Evolutionary conservation across 1,140 invertebrate species (phyloP).

Genomic region (Euschistus heros): DNA sequence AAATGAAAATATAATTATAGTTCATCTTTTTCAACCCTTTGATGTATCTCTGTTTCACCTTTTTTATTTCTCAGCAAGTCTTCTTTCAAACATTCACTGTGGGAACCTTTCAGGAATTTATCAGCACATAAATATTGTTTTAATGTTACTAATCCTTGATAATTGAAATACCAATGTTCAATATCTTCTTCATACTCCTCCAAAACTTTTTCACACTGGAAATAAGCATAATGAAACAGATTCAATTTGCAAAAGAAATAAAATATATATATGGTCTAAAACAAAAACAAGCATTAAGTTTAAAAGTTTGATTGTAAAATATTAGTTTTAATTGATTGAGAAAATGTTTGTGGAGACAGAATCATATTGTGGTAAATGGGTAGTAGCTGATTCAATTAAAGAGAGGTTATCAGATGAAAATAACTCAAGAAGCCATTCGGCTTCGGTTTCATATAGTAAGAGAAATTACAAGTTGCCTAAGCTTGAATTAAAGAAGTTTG

Average conservation of each 20-base stretch:
- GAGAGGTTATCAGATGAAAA: too few relatives aligned
- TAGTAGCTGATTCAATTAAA: too few relatives aligned
- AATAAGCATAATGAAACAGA: slow-evolving; percentile 16
- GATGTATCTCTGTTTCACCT: slow-evolving; percentile 11
- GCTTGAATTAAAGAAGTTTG: neutral
- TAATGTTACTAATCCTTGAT: slow-evolving; percentile 51
- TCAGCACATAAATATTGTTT: slow-evolving; percentile 58
- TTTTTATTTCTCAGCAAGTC: slow-evolving; percentile 19
- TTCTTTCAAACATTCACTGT: slow-evolving; percentile 59
- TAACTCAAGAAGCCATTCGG: too few relatives aligned
- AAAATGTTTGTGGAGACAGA: too few relatives aligned
- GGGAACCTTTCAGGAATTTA: slow-evolving; percentile 47
- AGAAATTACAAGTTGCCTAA: neutral
- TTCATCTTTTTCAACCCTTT: slow-evolving; percentile 18
- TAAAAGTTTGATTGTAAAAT: too few relatives aligned
- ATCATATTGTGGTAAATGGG: too few relatives aligned
- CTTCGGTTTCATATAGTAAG: neutral
- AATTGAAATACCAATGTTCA: slow-evolving; percentile 68
- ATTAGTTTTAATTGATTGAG: too few relatives aligned
- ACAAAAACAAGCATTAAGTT: too few relatives aligned
- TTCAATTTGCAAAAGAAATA: neutral
- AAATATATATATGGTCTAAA: too few relatives aligned
- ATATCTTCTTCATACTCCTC: slow-evolving; percentile 63
- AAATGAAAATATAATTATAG: too few relatives aligned
- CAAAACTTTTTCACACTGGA: slow-evolving; percentile 57